These are phyloP conservation scores for Thymelicus lineola DNA, from an alignment of 2,888 invertebrate genomes.

Conservation along the genomic window DNA sequence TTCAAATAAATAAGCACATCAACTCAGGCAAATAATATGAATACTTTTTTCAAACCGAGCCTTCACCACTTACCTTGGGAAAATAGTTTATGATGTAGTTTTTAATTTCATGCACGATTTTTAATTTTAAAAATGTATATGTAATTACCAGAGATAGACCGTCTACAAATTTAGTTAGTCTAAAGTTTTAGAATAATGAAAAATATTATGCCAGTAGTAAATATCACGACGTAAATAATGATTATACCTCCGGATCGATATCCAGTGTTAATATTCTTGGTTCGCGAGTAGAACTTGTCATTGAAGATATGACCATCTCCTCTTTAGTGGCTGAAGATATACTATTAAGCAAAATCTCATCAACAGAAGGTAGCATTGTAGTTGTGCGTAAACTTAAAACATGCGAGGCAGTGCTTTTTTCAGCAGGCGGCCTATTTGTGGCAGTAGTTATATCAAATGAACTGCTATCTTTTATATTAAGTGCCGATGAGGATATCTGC, in stretches of 20 bases:
- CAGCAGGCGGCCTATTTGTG: conserved; percentile 76
- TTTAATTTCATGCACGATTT: conserved; percentile 32
- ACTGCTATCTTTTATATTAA: conserved; percentile 81
- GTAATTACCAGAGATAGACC: not conserved
- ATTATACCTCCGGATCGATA: conserved; percentile 87
- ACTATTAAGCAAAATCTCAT: conserved; percentile 86
- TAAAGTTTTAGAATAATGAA: conserved; percentile 37
- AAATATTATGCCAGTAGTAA: conserved; percentile 39
- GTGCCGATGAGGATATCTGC: conserved; percentile 82
- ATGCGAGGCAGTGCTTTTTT: conserved; percentile 84
- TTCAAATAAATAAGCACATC: not conserved
- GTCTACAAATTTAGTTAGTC: conserved; percentile 35
- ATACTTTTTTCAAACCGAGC: conserved; percentile 42
- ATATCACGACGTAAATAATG: conserved; percentile 62
- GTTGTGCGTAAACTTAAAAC: conserved; percentile 84
- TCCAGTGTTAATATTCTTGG: conserved; percentile 86
- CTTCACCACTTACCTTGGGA: conserved; percentile 71
- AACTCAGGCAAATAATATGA: not conserved
- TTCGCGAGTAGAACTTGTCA: conserved; percentile 81
- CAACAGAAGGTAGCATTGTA: conserved; percentile 85
- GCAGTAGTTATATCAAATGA: conserved; percentile 77
- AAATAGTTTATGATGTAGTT: conserved; percentile 21
- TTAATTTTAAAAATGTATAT: conserved; percentile 8
- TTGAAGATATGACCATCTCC: conserved; percentile 83
- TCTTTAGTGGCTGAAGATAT: conserved; percentile 86